Conservation (phyloP, 2,888 invertebrate species). For the Actias luna region DNA sequence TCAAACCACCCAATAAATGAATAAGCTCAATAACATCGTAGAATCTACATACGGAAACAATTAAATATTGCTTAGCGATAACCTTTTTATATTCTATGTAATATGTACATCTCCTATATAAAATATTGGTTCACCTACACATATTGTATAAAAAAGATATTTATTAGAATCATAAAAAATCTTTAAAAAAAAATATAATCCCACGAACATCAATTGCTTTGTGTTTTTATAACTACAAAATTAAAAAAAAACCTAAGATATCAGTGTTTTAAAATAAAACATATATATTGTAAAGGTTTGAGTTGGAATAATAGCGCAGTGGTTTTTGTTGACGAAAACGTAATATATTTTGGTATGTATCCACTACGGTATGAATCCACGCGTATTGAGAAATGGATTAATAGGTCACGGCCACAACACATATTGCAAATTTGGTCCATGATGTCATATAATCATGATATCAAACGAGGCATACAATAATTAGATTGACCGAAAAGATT, state of each 20-base stretch:
- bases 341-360: neutral
- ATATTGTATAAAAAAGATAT: too few species aligned
- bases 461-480: neutral
- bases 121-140: too few species aligned
- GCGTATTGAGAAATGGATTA: constrained; percentile 27
- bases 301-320: neutral
- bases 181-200: neutral
- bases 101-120: too few species aligned
- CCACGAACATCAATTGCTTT: neutral
- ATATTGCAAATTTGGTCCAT: constrained; percentile 33
- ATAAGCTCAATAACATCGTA: too few species aligned
- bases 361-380: neutral
- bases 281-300: neutral
- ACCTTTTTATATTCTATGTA: too few species aligned
- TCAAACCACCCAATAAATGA: too few species aligned
- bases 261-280: neutral
- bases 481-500: too few species aligned
- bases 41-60: too few species aligned
- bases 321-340: neutral
- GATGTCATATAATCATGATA: constrained; percentile 1
- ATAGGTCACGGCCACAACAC: constrained; percentile 57
- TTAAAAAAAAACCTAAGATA: too few species aligned
- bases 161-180: too few species aligned
- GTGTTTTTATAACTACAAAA: too few species aligned
- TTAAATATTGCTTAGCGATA: too few species aligned